phyloP scores from a whole-genome alignment of 2,113 vertebrate species.

The Odobenus rosmarus region DNA sequence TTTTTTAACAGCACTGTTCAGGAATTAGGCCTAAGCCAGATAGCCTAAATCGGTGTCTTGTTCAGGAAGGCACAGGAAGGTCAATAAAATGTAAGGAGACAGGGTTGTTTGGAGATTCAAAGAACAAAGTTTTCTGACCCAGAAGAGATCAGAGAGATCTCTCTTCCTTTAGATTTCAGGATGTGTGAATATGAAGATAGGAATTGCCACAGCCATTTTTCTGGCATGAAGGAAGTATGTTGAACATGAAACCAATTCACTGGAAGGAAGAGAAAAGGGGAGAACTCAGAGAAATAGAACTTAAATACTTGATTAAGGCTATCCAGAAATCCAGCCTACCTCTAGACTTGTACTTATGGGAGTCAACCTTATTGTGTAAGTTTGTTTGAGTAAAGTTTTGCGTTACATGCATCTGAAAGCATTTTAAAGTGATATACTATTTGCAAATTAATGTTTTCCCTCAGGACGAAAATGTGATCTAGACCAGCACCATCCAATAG shows the following conservation, averaged over 20 bases:
- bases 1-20: neutral
- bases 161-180: neutral
- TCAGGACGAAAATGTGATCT: neutral
- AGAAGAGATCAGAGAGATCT: neutral
- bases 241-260: neutral
- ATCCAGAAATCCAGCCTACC: neutral
- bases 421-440: neutral
- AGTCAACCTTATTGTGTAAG: neutral
- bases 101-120: neutral
- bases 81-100: neutral
- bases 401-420: neutral
- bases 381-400: neutral
- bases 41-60: neutral
- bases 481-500: neutral
- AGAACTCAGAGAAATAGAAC: neutral
- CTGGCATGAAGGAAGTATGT: neutral
- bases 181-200: neutral
- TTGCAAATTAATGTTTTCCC: slow-evolving; percentile 8
- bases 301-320: neutral
- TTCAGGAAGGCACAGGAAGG: neutral
- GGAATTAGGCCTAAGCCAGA: neutral
- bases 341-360: neutral
- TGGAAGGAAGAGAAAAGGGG: neutral
- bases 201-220: neutral
- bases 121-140: neutral